Conservation (phyloP, 1,140 invertebrate genomes). For the Monomorium pharaonis region DNA sequence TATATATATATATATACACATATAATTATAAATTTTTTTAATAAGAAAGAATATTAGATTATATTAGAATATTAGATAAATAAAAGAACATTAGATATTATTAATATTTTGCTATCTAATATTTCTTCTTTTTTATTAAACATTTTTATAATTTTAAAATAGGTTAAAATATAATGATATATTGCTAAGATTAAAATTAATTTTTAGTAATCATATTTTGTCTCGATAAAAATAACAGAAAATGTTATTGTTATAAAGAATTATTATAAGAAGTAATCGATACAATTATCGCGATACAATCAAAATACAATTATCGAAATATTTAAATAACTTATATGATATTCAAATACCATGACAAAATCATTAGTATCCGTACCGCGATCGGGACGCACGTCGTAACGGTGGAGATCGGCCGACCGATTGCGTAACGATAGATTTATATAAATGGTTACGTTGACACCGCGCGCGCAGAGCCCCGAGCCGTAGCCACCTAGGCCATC, state of each 20-base stretch:
- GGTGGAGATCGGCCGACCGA: conserved; percentile 72
- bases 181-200: background rate
- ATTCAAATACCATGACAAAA: background rate
- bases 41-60: no score
- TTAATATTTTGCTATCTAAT: background rate
- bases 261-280: background rate
- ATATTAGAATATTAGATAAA: no score
- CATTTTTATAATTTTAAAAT: background rate
- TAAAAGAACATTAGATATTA: background rate
- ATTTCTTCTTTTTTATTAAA: background rate
- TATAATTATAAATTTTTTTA: no score
- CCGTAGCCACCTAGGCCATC: conserved; percentile 74
- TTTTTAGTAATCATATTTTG: background rate
- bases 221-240: background rate
- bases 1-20: no score
- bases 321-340: background rate
- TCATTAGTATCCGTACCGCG: conserved; percentile 1
- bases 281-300: background rate
- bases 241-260: background rate
- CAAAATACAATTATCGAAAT: background rate
- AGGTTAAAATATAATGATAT: background rate
- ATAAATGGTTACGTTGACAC: conserved; percentile 86
- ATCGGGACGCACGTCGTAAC: conserved; percentile 11
- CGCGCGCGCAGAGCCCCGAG: conserved; percentile 72
- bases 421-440: conserved; percentile 85